Evolutionary conservation across 37 sponge, comb jelly and placozoan genomes (phyloP).

Genomic region (Halisarca cf. caerulea): DNA sequence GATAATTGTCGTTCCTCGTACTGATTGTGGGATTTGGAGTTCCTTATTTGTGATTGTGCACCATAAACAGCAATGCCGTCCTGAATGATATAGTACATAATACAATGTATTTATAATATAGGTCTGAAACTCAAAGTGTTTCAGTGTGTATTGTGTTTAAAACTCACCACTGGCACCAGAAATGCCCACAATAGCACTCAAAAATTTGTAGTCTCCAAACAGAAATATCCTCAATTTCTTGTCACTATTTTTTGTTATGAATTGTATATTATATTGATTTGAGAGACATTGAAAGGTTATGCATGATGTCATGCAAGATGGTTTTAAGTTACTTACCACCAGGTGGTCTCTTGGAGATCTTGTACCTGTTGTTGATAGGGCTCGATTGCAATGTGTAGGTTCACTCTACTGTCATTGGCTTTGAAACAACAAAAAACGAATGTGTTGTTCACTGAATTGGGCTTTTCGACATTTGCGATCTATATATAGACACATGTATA

Average conservation of each 20-base stretch:
- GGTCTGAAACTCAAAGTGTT: no score
- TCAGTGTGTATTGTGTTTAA: background rate
- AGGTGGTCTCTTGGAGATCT: background rate
- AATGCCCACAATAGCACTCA: background rate
- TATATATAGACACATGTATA: background rate
- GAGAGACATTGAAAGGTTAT: no score
- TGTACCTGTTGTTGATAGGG: background rate
- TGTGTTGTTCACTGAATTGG: background rate
- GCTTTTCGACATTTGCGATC: background rate
- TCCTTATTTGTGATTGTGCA: background rate
- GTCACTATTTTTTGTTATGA: no score
- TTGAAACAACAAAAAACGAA: slow-evolving; percentile 2
- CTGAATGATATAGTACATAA: background rate
- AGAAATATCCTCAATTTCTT: background rate
- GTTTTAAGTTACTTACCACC: no score
- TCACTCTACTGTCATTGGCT: background rate
- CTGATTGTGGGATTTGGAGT: background rate
- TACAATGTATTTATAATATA: no score
- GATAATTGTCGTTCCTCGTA: background rate
- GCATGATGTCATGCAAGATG: no score
- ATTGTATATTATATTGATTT: no score
- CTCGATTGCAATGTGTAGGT: background rate
- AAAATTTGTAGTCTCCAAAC: background rate
- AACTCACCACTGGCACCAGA: background rate
- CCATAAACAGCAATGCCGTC: background rate